Evolutionary conservation across 2,113 vertebrate genomes (phyloP).

Genomic region (Leptobrachium ailaonicum): DNA sequence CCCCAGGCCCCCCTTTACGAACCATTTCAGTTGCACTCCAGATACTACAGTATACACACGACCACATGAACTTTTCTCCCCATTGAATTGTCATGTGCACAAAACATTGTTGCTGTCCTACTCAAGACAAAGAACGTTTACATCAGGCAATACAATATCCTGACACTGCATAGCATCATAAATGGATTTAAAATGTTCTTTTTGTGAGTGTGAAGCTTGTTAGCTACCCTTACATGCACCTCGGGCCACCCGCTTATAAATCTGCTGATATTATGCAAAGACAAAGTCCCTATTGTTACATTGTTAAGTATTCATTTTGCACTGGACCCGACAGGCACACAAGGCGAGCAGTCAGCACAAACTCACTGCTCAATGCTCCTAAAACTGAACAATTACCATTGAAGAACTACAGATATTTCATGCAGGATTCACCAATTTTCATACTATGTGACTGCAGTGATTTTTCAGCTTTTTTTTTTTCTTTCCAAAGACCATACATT

Average conservation of each 20-base stretch:
- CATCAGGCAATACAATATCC: constrained; percentile 22
- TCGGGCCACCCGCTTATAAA: constrained; percentile 60
- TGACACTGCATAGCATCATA: constrained; percentile 33
- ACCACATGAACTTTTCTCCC: constrained; percentile 54
- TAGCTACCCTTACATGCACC: constrained; percentile 61
- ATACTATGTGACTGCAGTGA: no score
- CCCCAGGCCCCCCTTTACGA: constrained; percentile 56
- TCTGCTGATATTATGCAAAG: constrained; percentile 62
- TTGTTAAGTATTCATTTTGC: constrained; percentile 18
- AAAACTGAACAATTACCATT: neutral
- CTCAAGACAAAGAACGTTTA: constrained; percentile 31
- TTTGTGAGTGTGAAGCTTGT: constrained; percentile 52
- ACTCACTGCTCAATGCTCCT: neutral
- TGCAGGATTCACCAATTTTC: no score
- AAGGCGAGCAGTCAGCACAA: neutral
- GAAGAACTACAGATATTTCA: no score
- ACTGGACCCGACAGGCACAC: constrained; percentile 18
- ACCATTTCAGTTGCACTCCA: constrained; percentile 59
- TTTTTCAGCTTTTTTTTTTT: no score
- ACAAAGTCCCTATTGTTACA: constrained; percentile 58
- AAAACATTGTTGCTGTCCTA: constrained; percentile 39
- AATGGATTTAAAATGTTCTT: constrained; percentile 31
- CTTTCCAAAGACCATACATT: no score
- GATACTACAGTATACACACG: constrained; percentile 59
- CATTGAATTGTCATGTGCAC: constrained; percentile 37